A percentile compares a stretch with the other conserved stretches of the same genome.
Conservation (phyloP, 2,113 vertebrate genomes). For the Arizona elegans region DNA sequence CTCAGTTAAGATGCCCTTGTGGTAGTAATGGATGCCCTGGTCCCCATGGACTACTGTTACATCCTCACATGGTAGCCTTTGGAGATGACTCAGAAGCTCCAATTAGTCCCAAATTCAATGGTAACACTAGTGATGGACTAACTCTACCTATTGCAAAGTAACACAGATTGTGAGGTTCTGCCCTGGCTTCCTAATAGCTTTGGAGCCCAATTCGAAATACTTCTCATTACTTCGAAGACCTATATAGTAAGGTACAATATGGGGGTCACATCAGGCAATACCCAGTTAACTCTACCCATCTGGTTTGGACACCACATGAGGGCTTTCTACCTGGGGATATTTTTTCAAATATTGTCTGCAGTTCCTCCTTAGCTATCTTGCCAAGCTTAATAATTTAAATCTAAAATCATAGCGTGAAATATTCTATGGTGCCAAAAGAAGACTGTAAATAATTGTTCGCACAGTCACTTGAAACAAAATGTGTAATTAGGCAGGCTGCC, state of each 20-base stretch:
- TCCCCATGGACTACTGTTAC: not conserved
- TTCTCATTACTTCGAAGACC: not conserved
- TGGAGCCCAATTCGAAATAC: not conserved
- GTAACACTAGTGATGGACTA: not conserved
- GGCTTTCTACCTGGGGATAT: not conserved
- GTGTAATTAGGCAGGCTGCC: not conserved
- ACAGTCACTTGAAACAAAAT: not conserved
- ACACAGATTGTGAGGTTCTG: not conserved
- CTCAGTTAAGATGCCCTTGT: not conserved
- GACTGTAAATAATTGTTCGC: not conserved
- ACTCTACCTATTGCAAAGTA: not conserved
- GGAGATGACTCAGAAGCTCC: not conserved
- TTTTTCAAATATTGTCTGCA: not conserved
- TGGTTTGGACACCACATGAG: not conserved
- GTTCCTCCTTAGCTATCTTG: not conserved
- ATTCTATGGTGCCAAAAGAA: not conserved
- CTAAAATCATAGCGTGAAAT: not conserved
- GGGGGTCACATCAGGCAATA: not conserved
- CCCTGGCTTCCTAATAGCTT: not conserved
- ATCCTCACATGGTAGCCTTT: not conserved
- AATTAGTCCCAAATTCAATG: not conserved
- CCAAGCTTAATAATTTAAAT: not conserved
- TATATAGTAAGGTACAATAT: not conserved
- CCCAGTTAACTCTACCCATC: not conserved
- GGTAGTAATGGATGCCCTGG: not conserved